Conservation (phyloP, 2,113 vertebrate genomes). For the Pelecanoides urinatrix region DNA sequence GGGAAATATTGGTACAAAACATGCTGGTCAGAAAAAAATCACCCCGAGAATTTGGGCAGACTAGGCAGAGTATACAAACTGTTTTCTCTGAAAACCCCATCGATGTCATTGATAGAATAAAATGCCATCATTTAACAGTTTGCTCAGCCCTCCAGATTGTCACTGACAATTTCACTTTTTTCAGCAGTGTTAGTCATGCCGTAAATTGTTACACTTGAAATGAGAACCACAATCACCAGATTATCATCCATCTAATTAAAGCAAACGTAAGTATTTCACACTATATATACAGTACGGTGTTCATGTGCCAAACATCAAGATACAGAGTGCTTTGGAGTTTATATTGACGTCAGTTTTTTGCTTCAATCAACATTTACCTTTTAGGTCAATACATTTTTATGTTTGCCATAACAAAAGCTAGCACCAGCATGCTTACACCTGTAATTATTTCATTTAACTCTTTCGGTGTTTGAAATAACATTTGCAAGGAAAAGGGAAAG, state of each 20-base stretch:
- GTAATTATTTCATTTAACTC: constrained; percentile 31
- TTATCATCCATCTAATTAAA: constrained; percentile 28
- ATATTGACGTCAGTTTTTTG: constrained; percentile 44
- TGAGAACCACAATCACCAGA: not conserved
- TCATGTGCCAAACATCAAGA: constrained; percentile 17
- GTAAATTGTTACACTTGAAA: not conserved
- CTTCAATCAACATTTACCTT: constrained; percentile 52
- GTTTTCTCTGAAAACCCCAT: not conserved
- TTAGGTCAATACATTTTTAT: constrained; percentile 45
- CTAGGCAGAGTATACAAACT: not conserved
- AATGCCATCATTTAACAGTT: not conserved
- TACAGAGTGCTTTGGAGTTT: not conserved
- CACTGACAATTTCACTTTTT: not conserved
- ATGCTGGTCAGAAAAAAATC: not conserved
- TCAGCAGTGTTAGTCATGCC: not conserved
- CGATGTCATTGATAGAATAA: not conserved
- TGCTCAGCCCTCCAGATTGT: not conserved
- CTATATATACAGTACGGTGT: not conserved
- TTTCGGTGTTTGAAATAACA: not conserved
- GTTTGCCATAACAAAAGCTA: constrained; percentile 56
- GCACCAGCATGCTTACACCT: constrained; percentile 17
- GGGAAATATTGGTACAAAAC: not conserved
- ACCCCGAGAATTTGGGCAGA: not conserved
- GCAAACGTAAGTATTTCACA: not conserved
- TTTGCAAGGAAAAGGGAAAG: not conserved